Evolutionary conservation across 2,888 invertebrate genomes (phyloP).

Genomic region (Drosophila suboccidentalis): DNA sequence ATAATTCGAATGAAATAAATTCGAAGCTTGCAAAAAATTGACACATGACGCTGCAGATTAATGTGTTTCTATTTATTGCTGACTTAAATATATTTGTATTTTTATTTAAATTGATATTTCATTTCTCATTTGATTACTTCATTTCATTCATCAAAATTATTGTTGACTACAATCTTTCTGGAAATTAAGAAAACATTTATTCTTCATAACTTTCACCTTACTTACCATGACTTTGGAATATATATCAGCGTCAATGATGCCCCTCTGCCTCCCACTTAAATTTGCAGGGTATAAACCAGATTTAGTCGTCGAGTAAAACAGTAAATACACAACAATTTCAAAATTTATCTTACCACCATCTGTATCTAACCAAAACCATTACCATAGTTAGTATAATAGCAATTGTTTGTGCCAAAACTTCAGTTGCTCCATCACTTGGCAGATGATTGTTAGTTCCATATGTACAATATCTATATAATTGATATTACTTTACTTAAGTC

Average conservation of each 20-base stretch:
- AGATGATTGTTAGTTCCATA: neutral
- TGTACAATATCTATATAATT: neutral
- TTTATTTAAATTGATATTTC: neutral
- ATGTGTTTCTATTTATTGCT: neutral
- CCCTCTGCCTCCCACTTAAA: neutral
- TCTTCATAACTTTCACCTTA: too few species aligned
- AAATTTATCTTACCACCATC: neutral
- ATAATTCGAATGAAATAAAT: too few species aligned
- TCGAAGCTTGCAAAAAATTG: neutral
- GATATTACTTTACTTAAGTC: conserved; percentile 54
- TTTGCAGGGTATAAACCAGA: neutral
- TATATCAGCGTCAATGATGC: neutral
- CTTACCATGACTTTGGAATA: neutral
- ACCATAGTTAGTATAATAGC: neutral
- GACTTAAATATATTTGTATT: neutral
- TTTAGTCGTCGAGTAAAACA: neutral
- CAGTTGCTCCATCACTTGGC: neutral
- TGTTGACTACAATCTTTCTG: too few species aligned
- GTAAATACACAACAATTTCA: neutral
- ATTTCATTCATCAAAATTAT: neutral
- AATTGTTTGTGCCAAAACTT: neutral
- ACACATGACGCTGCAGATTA: neutral
- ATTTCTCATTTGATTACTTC: too few species aligned
- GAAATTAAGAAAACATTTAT: too few species aligned
- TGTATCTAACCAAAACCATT: conserved; percentile 1